These are phyloP conservation scores for Lamprologus tigripictilis DNA, from an alignment of 2,113 vertebrate species.

Conservation along the genomic window DNA sequence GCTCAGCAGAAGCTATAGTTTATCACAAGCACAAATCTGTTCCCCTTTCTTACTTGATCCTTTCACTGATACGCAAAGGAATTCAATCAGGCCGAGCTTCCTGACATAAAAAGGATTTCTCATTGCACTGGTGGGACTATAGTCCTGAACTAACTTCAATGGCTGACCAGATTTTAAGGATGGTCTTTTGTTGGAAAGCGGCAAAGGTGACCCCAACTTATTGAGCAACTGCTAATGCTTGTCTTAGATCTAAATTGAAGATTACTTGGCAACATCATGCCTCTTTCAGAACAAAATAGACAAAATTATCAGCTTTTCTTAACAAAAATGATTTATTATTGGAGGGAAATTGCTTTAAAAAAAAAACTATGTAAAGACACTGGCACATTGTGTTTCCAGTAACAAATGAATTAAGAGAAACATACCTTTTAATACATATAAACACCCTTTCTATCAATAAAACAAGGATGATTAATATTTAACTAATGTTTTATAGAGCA, in stretches of 20 bases:
- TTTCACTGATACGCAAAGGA: constrained; percentile 71
- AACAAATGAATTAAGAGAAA: neutral
- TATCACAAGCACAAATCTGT: constrained; percentile 70
- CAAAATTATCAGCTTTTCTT: constrained; percentile 35
- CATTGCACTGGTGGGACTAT: constrained; percentile 29
- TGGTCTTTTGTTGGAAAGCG: constrained; percentile 66
- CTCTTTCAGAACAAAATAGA: constrained; percentile 44
- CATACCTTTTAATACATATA: neutral
- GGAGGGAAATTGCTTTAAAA: neutral
- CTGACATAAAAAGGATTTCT: constrained; percentile 69
- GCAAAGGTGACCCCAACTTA: constrained; percentile 69
- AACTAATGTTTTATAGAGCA: neutral
- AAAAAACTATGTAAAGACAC: neutral
- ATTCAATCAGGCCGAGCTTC: constrained; percentile 72
- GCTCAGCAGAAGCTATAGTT: constrained; percentile 67
- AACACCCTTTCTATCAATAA: neutral
- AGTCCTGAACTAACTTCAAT: constrained; percentile 62
- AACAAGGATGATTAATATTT: neutral
- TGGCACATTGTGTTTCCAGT: neutral
- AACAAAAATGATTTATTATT: neutral
- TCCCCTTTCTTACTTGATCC: constrained; percentile 70
- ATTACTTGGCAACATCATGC: constrained; percentile 50
- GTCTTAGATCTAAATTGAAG: constrained; percentile 53
- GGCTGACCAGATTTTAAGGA: constrained; percentile 55
- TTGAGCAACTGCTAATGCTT: constrained; percentile 53